Evolutionary conservation across 1,140 invertebrate genomes (phyloP).

Genomic region (Pissodes strobi): DNA sequence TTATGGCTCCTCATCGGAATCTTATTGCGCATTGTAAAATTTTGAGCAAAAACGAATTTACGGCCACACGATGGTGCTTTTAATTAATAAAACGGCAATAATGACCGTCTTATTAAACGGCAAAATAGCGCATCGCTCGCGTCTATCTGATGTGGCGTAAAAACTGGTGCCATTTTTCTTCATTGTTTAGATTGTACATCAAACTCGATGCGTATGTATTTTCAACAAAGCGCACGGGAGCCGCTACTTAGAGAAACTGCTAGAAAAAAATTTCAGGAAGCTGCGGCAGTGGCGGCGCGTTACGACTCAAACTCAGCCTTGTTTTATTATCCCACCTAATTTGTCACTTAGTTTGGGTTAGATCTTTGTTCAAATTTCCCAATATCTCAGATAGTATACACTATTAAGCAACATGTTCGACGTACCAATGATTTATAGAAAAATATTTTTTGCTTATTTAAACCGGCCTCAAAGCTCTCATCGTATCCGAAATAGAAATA

Average conservation of each 20-base stretch:
- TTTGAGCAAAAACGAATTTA: slow-evolving; percentile 27
- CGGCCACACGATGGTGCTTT: slow-evolving; percentile 1
- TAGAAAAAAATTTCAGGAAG: neutral
- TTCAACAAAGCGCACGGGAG: neutral
- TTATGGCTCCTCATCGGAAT: slow-evolving; percentile 18
- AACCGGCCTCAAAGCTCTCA: no score
- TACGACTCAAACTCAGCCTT: no score
- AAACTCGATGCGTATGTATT: slow-evolving; percentile 18
- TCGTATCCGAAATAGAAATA: no score
- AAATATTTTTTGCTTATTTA: no score
- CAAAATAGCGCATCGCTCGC: slow-evolving; percentile 8
- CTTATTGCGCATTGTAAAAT: slow-evolving; percentile 21
- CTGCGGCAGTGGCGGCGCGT: slow-evolving; percentile 1
- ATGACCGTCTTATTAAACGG: slow-evolving; percentile 17
- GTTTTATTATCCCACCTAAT: no score
- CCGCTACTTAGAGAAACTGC: neutral
- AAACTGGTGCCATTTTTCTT: slow-evolving; percentile 28
- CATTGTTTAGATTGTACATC: slow-evolving; percentile 26
- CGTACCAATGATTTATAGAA: no score
- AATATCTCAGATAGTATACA: no score
- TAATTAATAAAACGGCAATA: slow-evolving; percentile 25
- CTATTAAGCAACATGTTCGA: no score
- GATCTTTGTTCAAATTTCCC: no score
- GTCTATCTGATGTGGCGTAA: neutral
- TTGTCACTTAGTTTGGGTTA: no score